Base-by-base conservation (phyloP, 2,888 invertebrate genomes). In the Polydrusus tereticollis region DNA sequence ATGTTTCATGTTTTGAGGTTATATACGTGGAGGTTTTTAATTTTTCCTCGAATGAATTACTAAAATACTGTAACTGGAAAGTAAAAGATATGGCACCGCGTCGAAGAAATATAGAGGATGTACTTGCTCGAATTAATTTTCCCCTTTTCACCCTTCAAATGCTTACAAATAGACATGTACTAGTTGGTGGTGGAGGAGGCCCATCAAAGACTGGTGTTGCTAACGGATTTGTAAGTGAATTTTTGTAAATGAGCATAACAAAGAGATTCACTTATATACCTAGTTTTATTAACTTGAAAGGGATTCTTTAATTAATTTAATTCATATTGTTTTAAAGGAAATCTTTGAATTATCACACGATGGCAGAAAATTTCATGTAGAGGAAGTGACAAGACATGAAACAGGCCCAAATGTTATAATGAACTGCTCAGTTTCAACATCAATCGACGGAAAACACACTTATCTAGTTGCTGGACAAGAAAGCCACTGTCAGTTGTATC, bases 101-200 rank as follows among this genome's bases (percentile, higher is more conserved):
- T 79, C 85, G 89, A 79, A 86, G 88, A 83, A 88, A 87, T 76
- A 88, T 88, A 81, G 91, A 93, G 84, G 92, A 94, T 78, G 88
- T 95, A 78, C 86, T 95, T 83, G 95, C 96, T 75, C 90, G 93
- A 82, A 94, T 97, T 57, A 96, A 96, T 89, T 96, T 97, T 87
- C 98, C 98, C 4, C 88, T 97, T 72, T 98, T 97, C 85, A 92
- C 95, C 1, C 89, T 98, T 33, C 94, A 95, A 87, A 94, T 95
- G 88, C 87, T 98, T 72, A 95, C 95, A 29, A 95, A 94, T 86
- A 90, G 96, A 78, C 97, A 98, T 88, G 93, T 99, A 80, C 87
- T 99, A 74, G 96, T 99, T 57, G 98, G 96, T 75, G 99, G 99
- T 65, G 99, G 99, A 65, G 99, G 99, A 73, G 99, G 99, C 69